phyloP scores from a whole-genome alignment of 2,113 vertebrate genomes.

The Hypomesus transpacificus region DNA sequence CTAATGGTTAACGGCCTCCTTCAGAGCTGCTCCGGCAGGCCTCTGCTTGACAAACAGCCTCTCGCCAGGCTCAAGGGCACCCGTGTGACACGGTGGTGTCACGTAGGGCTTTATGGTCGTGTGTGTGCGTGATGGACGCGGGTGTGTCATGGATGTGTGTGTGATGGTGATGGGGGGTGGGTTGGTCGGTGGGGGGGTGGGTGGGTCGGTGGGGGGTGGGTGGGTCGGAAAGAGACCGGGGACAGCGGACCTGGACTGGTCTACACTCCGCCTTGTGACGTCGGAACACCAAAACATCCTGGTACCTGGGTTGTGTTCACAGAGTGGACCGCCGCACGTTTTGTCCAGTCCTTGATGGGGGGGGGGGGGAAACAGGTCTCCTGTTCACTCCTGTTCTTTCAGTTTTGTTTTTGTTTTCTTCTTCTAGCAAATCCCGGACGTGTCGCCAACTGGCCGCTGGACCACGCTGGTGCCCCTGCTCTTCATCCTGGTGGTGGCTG shows the following conservation, averaged over 20 bases:
- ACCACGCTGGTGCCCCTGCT: constrained; percentile 96
- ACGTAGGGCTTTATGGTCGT: not conserved
- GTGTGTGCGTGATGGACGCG: not conserved
- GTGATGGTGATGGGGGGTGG: not conserved
- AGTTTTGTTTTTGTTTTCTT: constrained; percentile 14
- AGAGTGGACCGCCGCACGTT: not conserved
- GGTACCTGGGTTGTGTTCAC: too few species aligned
- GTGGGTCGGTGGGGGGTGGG: too few species aligned
- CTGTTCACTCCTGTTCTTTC: not conserved
- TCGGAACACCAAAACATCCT: too few species aligned
- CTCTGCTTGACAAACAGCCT: constrained; percentile 22
- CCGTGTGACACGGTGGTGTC: constrained; percentile 1
- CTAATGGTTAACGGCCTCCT: constrained; percentile 15
- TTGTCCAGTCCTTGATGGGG: not conserved
- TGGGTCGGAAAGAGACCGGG: not conserved
- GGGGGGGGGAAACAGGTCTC: too few species aligned
- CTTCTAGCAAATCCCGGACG: constrained; percentile 96
- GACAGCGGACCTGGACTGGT: not conserved
- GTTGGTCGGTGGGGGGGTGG: not conserved
- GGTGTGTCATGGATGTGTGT: constrained; percentile 5
- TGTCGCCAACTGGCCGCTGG: constrained; percentile 96
- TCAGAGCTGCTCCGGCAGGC: not conserved
- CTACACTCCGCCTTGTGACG: too few species aligned
- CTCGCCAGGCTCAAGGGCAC: constrained; percentile 9
- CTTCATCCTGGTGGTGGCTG: constrained; percentile 96